Evolutionary conservation across 1,140 invertebrate species (phyloP).

Genomic region (Dreissena rostriformis): DNA sequence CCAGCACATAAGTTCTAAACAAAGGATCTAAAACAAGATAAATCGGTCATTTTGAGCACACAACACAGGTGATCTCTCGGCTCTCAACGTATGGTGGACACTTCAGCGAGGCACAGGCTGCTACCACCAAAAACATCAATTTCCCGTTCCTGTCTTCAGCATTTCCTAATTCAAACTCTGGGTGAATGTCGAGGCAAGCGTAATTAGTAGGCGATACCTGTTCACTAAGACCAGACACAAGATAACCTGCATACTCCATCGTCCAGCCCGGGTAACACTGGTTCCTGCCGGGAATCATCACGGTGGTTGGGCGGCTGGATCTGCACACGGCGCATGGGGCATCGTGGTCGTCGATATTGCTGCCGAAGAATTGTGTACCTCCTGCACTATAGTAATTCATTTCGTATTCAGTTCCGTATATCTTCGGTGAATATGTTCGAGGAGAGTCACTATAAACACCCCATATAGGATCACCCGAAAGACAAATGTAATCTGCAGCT

Average conservation of each 20-base stretch:
- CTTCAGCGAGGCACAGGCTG: slow-evolving; percentile 53
- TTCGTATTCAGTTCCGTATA: slow-evolving; percentile 46
- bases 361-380: slow-evolving; percentile 1
- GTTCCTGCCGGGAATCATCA: slow-evolving; percentile 43
- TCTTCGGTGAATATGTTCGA: not conserved
- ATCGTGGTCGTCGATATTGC: slow-evolving; percentile 18
- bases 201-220: slow-evolving; percentile 2
- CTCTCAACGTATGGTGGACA: slow-evolving; percentile 61
- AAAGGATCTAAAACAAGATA: not conserved
- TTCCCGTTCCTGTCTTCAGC: slow-evolving; percentile 30
- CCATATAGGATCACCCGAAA: slow-evolving; percentile 33
- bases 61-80: slow-evolving; percentile 60
- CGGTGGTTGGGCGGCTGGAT: not conserved
- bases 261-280: slow-evolving; percentile 3
- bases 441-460: not conserved
- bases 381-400: not conserved
- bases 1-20: too few relatives aligned
- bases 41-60: slow-evolving; percentile 60
- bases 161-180: not conserved
- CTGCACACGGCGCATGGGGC: slow-evolving; percentile 33
- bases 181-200: slow-evolving; percentile 1
- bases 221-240: not conserved
- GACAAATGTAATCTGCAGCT: slow-evolving; percentile 43
- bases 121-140: slow-evolving; percentile 53
- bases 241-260: not conserved